Evolutionary conservation across 2,888 invertebrate species (phyloP), one percentile per base, ranked within the genome.

Genomic region (Cheilosia urbana): DNA sequence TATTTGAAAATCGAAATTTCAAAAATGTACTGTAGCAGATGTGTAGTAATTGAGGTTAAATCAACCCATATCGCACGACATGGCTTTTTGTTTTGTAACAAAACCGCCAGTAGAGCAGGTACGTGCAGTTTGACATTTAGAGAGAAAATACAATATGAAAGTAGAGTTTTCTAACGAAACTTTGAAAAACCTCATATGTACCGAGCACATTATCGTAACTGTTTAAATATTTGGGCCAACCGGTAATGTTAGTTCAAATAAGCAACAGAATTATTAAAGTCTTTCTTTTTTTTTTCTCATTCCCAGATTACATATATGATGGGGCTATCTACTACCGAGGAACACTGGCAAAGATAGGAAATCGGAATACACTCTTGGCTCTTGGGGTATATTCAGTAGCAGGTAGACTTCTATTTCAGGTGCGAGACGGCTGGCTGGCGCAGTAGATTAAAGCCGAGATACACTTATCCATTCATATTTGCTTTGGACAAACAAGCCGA

Each of bases 391-490:
- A 57, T 65, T 71, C 73, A 75, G 79, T 71, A 80, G 80, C 84
- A 55, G 60, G 65, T 60, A 71, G 40, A 11, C 72, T 73, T 78
- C 62, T 57, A 68, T 71, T 69, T 65, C 63, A 84, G 80, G 69
- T 80, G 84, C 69, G 55, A 76, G 69, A 49, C 63, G 66, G 24
- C 63, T 19, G 34, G 51, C 27, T 21, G 34, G 51, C 27, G 42
- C 66, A 27, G 66, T 53, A 60, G 45, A 55, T 37, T 58, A 11
- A 34, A 34, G 13, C 37, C 27, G 27, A 62, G 47, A 63, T 34
- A 63, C 53, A 71, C 58, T 66, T 79, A 79, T 66, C 60, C 58
- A 58, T 75, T 75, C 17, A 55, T 76, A 84, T 76, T 84, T 80
- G 80, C 37, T 30, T 71, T 75, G 45, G 71, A 66, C 75, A 80